Conservation (phyloP, 1,140 invertebrate species). For the Drosophila simulans region DNA sequence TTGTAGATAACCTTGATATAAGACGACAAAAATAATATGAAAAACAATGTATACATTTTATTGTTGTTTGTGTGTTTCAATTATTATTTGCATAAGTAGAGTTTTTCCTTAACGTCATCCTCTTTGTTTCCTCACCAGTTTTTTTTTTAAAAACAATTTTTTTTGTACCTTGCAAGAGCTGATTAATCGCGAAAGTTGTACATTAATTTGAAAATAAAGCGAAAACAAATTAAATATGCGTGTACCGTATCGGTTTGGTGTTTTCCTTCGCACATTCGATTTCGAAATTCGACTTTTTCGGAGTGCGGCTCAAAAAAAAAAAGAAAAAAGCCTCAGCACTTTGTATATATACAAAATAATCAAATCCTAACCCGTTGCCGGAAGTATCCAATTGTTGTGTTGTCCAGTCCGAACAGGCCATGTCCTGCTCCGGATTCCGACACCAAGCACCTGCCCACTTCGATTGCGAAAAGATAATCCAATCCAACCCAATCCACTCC, state of each 20-base stretch:
- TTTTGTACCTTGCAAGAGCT: slow-evolving; percentile 46
- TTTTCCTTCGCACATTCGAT: slow-evolving; percentile 27
- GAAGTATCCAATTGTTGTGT: slow-evolving; percentile 20
- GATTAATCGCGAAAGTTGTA: slow-evolving; percentile 52
- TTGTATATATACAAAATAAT: slow-evolving; percentile 26
- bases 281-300: slow-evolving; percentile 19
- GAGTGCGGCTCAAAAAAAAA: slow-evolving; percentile 18
- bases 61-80: slow-evolving; percentile 37
- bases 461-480: neutral
- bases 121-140: slow-evolving; percentile 10
- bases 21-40: slow-evolving; percentile 10
- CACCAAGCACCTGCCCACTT: neutral
- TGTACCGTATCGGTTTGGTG: slow-evolving; percentile 39
- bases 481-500: too few relatives aligned
- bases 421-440: slow-evolving; percentile 2
- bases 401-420: slow-evolving; percentile 4
- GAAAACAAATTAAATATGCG: slow-evolving; percentile 47
- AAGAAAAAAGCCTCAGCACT: slow-evolving; percentile 4
- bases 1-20: slow-evolving; percentile 39
- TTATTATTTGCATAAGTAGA: slow-evolving; percentile 29
- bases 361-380: neutral
- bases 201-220: slow-evolving; percentile 61
- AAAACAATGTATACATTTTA: slow-evolving; percentile 21
- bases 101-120: slow-evolving; percentile 9
- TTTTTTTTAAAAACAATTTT: slow-evolving; percentile 19